Percentiles rank a stretch among this genome's conserved stretches.
These are phyloP conservation scores for Diceros bicornis DNA, from an alignment of 2,797 vertebrate genomes.

Conservation along the genomic window DNA sequence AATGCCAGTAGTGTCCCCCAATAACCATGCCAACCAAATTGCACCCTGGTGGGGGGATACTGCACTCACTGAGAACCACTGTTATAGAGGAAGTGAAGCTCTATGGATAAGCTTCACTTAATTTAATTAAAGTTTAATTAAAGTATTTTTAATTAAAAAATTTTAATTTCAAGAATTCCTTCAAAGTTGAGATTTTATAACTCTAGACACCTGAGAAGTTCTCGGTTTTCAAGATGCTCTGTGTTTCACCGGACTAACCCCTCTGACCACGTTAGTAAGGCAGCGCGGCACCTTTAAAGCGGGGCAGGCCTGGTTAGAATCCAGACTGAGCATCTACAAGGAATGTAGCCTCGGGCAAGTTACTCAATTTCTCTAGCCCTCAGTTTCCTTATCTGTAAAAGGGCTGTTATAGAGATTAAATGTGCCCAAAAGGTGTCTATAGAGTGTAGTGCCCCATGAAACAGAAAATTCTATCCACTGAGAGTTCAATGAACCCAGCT, in stretches of 20 bases:
- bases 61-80: not conserved
- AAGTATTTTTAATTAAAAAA: not conserved
- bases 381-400: not conserved
- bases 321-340: not conserved
- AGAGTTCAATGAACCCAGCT: constrained; percentile 9
- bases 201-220: not conserved
- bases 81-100: not conserved
- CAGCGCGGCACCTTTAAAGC: not conserved
- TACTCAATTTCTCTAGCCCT: not conserved
- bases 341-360: not conserved
- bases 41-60: not conserved
- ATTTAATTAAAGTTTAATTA: not conserved
- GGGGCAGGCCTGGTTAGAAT: not conserved
- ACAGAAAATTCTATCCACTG: constrained; percentile 30
- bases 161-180: constrained; percentile 35
- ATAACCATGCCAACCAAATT: not conserved
- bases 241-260: not conserved
- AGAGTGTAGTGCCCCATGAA: not conserved
- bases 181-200: constrained; percentile 14
- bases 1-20: not conserved
- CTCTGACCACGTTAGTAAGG: not conserved
- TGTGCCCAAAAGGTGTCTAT: not conserved
- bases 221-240: not conserved
- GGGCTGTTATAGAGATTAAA: not conserved
- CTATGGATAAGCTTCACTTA: not conserved